phyloP scores from a whole-genome alignment of 2,888 invertebrate species.

The Cephus spinipes region DNA sequence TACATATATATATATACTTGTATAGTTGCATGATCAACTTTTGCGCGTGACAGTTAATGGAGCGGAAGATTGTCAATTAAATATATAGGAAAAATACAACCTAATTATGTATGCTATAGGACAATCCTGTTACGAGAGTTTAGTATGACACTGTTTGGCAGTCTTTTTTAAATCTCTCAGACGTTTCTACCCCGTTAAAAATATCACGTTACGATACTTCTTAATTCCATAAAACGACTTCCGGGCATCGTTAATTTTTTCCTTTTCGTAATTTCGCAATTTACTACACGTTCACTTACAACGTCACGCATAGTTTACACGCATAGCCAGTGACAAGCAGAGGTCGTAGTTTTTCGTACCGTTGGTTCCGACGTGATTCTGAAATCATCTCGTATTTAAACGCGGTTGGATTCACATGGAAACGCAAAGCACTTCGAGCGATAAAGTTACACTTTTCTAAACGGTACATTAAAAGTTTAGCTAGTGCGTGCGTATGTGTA shows the following conservation, averaged over 20 bases:
- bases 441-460: not conserved
- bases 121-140: not conserved
- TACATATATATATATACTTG: not conserved
- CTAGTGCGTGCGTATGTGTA: not conserved
- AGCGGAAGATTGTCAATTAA: not conserved
- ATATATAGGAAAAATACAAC: not conserved
- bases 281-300: not conserved
- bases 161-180: not conserved
- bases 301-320: not conserved
- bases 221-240: conserved; percentile 42
- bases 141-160: not conserved
- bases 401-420: not conserved
- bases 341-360: not conserved
- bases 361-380: not conserved
- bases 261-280: not conserved
- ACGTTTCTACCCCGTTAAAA: not conserved
- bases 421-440: not conserved
- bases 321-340: not conserved
- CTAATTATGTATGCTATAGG: not conserved
- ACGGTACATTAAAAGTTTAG: not conserved
- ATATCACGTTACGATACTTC: conserved; percentile 34
- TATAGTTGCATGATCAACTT: not conserved
- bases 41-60: not conserved
- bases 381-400: not conserved
- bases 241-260: conserved; percentile 21